Evolutionary conservation across 2,113 vertebrate species (phyloP).

Genomic region (Zosterops pallidus): DNA sequence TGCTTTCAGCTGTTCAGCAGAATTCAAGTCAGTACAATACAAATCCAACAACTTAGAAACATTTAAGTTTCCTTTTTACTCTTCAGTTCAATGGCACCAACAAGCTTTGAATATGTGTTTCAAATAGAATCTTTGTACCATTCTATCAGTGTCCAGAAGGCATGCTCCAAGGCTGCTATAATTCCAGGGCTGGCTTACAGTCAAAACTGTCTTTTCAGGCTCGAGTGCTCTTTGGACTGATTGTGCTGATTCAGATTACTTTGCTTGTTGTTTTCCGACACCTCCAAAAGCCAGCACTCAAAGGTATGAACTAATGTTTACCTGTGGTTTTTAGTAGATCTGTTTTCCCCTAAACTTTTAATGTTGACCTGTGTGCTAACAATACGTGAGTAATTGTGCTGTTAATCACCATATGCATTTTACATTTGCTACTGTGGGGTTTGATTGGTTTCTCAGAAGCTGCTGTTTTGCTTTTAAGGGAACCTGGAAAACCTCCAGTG

Average conservation of each 20-base stretch:
- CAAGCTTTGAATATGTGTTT: neutral
- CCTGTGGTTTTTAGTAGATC: neutral
- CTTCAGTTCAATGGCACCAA: neutral
- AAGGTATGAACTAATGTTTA: constrained; percentile 52
- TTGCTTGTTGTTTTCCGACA: constrained; percentile 83
- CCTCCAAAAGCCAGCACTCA: constrained; percentile 71
- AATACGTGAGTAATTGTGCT: neutral
- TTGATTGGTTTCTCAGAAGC: neutral
- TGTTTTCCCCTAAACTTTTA: neutral
- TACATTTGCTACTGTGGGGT: neutral
- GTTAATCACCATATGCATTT: neutral
- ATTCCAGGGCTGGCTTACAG: neutral
- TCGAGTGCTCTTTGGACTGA: constrained; percentile 78
- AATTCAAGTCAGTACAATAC: neutral
- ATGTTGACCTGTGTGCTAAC: neutral
- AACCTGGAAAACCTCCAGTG: neutral
- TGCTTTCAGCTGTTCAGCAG: neutral
- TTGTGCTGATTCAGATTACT: constrained; percentile 78
- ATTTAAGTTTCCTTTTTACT: neutral
- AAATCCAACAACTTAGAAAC: neutral
- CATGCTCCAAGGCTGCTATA: neutral
- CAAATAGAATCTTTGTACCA: neutral
- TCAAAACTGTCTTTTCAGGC: constrained; percentile 69
- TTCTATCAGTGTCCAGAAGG: neutral
- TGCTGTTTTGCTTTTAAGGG: neutral